These are phyloP conservation scores for Ectobius pallidus DNA, from an alignment of 2,888 invertebrate genomes.

Conservation along the genomic window DNA sequence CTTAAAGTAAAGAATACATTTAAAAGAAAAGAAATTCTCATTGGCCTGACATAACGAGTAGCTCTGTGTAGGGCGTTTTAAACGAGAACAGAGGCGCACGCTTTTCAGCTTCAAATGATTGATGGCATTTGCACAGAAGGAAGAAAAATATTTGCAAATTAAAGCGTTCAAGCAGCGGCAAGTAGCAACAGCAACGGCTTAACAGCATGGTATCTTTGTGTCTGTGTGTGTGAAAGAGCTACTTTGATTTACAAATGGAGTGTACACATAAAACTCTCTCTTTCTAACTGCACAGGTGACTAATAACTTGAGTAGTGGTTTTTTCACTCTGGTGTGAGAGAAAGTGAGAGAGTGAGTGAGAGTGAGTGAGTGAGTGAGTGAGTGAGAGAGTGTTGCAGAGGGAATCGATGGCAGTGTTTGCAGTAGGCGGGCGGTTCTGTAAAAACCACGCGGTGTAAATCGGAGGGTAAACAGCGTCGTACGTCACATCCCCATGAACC, in stretches of 20 bases:
- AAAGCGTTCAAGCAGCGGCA: neutral
- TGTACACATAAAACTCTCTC: slow-evolving; percentile 5
- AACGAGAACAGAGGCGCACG: too few species aligned
- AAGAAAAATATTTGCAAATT: slow-evolving; percentile 10
- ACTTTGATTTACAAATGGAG: slow-evolving; percentile 25
- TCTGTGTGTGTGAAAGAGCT: too few species aligned
- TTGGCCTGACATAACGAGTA: too few species aligned
- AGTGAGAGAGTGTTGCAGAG: too few species aligned
- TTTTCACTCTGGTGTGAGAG: too few species aligned
- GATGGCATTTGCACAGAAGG: neutral
- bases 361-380: too few species aligned
- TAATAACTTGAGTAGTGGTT: slow-evolving; percentile 38
- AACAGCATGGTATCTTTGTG: neutral
- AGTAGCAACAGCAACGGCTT: too few species aligned
- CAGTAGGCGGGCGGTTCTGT: slow-evolving; percentile 21
- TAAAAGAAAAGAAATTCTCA: too few species aligned
- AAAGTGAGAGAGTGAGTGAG: too few species aligned
- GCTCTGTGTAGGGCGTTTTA: neutral
- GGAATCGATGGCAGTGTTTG: slow-evolving; percentile 37
- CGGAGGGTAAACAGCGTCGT: slow-evolving; percentile 33
- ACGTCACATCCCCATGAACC: neutral
- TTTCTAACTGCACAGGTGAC: slow-evolving; percentile 33
- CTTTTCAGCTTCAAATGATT: neutral
- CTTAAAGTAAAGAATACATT: too few species aligned
- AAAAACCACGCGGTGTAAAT: slow-evolving; percentile 30